Percentiles rank a stretch among this genome's conserved stretches.
These are phyloP conservation scores for Cataglyphis albicans DNA, from an alignment of 2,888 invertebrate genomes.

Conservation along the genomic window DNA sequence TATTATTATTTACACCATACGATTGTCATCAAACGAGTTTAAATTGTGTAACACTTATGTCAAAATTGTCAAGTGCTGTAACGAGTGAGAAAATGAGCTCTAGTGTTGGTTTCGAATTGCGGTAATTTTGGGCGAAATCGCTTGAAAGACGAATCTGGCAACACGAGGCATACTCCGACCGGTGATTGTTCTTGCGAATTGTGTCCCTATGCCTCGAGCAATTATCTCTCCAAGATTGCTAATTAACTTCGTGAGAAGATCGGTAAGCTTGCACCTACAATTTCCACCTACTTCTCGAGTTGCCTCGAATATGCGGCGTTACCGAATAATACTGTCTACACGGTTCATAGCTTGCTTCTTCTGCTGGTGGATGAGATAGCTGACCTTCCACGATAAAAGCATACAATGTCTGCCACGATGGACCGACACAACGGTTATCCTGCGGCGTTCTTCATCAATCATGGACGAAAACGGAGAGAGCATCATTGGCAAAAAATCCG, in stretches of 20 bases:
- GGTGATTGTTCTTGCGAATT: constrained; percentile 63
- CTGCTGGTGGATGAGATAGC: constrained; percentile 20
- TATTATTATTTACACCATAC: neutral
- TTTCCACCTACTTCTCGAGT: constrained; percentile 69
- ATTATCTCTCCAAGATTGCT: constrained; percentile 80
- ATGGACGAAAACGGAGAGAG: constrained; percentile 65
- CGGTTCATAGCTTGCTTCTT: constrained; percentile 23
- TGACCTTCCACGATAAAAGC: constrained; percentile 48
- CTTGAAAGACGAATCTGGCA: constrained; percentile 41
- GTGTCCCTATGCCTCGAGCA: constrained; percentile 69
- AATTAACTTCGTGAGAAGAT: constrained; percentile 81
- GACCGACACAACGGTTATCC: constrained; percentile 59
- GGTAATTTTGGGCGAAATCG: constrained; percentile 43
- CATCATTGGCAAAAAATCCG: constrained; percentile 81
- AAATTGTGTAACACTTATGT: neutral
- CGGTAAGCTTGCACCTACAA: constrained; percentile 63
- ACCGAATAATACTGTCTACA: constrained; percentile 39
- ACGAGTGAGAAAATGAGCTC: constrained; percentile 19
- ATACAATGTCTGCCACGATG: constrained; percentile 32
- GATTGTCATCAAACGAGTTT: neutral
- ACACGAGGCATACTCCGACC: constrained; percentile 48
- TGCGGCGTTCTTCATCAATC: constrained; percentile 77
- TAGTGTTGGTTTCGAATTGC: constrained; percentile 15
- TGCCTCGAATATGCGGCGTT: constrained; percentile 41
- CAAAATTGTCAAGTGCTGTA: neutral